Base-by-base conservation (phyloP, 2,797 vertebrate species). In the Knipowitschia caucasica region DNA sequence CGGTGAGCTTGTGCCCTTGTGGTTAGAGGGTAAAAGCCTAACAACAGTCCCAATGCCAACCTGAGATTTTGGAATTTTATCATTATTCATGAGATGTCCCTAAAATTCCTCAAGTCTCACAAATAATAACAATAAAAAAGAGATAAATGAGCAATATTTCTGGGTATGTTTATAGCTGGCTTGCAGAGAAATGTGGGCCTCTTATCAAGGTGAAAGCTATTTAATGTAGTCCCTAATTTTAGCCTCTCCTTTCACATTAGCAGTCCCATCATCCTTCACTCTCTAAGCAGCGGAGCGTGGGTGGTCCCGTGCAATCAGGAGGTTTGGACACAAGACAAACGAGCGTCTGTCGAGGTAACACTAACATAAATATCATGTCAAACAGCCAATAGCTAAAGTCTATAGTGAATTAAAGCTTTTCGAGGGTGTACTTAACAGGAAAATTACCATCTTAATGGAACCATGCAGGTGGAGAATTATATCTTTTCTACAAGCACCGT, bases 141-240 rank as follows among this genome's bases (percentile, higher is more conserved):
- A 7, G 20, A 2, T 11, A 7, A 18, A 10, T 20, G 20, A 20
- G 5, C 17, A 20, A 21, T 39, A 21, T 39, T 21, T 11, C 21
- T 6, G 12, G 7, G 21, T 2, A 0, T 43, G 21, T 43, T 43
- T 17, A 24, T 43, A 3, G 23, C 23, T 8, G 9, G 14, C 4
- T 35, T 50, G 18, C 50, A 1, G 0, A 15, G 54, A 47, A 69
- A 66, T 38, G 44, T 11, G 31, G 72, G 64, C 34, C 49, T 39
- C 24, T 77, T 55, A 81, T 78, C 76, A 66, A 80, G 71, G 68
- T 69, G 51, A 67, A 62, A 2, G 65, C 50, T 42, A 59, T 81
- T 78, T 69, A 58, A 73, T 75, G 67, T 68, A 18, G 59, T 46
- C 54, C 51, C 0, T 34, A 56, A 52, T 56, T 68, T 56, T 68